phyloP scores from a whole-genome alignment of 2,113 vertebrate genomes.

The Paraplagusia blochii region DNA sequence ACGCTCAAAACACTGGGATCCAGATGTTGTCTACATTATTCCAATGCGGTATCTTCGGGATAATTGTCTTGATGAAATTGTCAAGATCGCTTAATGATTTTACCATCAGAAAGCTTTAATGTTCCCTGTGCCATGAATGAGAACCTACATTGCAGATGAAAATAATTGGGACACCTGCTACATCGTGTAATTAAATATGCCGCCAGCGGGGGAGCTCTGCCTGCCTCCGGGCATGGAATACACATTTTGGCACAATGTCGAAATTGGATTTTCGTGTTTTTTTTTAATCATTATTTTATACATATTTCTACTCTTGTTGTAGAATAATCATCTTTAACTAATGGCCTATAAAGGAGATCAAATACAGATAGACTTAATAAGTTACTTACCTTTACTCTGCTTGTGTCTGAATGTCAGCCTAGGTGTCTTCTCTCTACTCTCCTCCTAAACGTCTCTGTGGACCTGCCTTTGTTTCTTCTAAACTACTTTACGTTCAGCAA shows the following conservation, averaged over 20 bases:
- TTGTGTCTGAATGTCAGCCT: background rate
- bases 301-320: too few species aligned
- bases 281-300: too few species aligned
- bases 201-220: slow-evolving; percentile 73
- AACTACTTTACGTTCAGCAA: slow-evolving; percentile 53
- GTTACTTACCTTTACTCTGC: background rate
- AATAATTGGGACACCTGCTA: slow-evolving; percentile 32
- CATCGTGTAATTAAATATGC: slow-evolving; percentile 43
- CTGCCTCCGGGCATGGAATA: slow-evolving; percentile 41
- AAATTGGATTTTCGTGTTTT: too few species aligned
- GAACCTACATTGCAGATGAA: slow-evolving; percentile 16
- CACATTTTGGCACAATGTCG: slow-evolving; percentile 7
- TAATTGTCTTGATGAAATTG: slow-evolving; percentile 16
- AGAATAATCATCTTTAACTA: too few species aligned
- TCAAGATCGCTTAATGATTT: slow-evolving; percentile 3
- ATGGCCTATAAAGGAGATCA: background rate
- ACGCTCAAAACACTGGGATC: too few species aligned
- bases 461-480: slow-evolving; percentile 54
- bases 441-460: background rate
- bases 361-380: background rate
- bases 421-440: background rate
- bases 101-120: slow-evolving; percentile 28
- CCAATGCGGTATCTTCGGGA: slow-evolving; percentile 12
- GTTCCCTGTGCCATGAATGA: slow-evolving; percentile 11
- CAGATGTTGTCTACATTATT: slow-evolving; percentile 12